Percentiles rank a stretch among this genome's conserved stretches.
phyloP scores from a whole-genome alignment of 2,888 invertebrate genomes.

The Hyalella azteca region DNA sequence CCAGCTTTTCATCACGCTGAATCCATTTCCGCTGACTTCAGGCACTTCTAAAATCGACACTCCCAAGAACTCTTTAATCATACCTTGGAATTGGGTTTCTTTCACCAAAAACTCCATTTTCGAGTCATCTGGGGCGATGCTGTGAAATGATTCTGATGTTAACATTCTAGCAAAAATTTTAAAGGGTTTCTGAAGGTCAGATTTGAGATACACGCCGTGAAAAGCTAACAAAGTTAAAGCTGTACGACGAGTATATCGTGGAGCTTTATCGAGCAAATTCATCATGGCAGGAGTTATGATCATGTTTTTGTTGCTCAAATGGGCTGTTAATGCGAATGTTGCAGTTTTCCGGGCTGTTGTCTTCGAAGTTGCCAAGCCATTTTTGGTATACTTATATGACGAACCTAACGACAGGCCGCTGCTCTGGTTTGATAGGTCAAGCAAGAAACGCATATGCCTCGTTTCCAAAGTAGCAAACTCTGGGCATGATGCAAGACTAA shows the following conservation, averaged over 20 bases:
- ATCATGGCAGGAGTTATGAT: not conserved
- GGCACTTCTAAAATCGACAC: not conserved
- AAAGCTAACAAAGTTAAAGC: not conserved
- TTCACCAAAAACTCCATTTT: not conserved
- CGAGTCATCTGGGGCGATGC: not conserved
- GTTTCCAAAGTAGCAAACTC: no score
- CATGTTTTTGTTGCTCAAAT: not conserved
- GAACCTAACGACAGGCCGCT: no score
- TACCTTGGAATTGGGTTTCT: not conserved
- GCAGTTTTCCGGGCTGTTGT: no score
- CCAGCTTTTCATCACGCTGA: not conserved
- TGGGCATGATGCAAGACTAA: no score
- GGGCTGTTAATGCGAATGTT: no score
- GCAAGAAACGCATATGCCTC: no score
- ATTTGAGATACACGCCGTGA: not conserved
- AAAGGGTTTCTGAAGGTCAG: not conserved
- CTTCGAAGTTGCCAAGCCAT: no score
- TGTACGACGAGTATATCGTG: not conserved
- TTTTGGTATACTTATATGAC: no score
- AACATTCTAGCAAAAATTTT: not conserved
- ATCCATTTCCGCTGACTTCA: not conserved
- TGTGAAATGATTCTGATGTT: not conserved
- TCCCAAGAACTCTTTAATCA: not conserved
- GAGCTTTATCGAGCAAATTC: not conserved
- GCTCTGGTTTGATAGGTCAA: no score